Evolutionary conservation across 2,888 invertebrate genomes (phyloP), one percentile per base, ranked within the genome.

Genomic region (Drosophila vallismaia): DNA sequence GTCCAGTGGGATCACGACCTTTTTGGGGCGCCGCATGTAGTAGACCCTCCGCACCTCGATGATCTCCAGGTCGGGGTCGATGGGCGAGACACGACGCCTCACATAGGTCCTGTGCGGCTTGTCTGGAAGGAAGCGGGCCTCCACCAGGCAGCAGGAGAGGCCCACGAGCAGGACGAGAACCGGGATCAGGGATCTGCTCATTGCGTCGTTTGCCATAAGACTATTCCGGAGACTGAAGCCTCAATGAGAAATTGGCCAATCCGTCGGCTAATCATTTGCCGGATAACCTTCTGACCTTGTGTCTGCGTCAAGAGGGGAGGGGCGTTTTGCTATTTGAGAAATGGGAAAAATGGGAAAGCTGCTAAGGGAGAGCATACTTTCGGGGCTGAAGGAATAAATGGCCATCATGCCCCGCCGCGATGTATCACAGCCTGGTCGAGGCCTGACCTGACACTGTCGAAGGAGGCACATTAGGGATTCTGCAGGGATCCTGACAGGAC

Each of bases 1-100:
- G 3, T 68, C 71, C 9, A 89, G 24, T 0, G 33, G 33, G 0
- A 38, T 28, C 58, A 48, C 53, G n/a, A 49, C 38, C 40, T 66
- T 59, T 7, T 71, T 74, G 12, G 76, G 73, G 1, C 74, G 76
- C 1, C 55, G 57, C 3, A 78, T 68, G 12, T 71, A 46, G 46
- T 79, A 88, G 4, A 87, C 76, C 31, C 89, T 83, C 0, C 74
- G 48, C 44, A 85, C 73, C 31, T 90, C 89, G 4, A 82, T 69
- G 0, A 79, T 45, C 28, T 79, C 84, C 14, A 71, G 28, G 7
- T 82, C 69, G 19, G 66, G 60, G 1, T 71, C 51, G 7, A 69
- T 31, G 3, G 44, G 51, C 0, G 72, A 55, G 1, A 80, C 76
- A 3, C 77, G 71, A 0, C 78, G 75, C 0, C 85, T 76, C 0